Conservation (phyloP, 2,888 invertebrate genomes). For the Limnephilus auricula region DNA sequence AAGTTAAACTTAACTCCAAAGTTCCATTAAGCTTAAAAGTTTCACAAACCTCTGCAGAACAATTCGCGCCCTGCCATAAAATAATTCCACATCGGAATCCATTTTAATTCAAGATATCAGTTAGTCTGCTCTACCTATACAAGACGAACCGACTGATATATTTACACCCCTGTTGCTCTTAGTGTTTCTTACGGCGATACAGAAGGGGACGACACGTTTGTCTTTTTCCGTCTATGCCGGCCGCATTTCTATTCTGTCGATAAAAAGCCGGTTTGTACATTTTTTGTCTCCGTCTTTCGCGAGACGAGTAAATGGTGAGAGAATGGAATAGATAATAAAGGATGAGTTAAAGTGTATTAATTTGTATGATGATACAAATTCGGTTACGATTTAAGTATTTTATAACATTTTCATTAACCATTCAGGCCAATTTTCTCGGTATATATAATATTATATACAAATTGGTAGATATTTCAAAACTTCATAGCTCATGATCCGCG, state of each 20-base stretch:
- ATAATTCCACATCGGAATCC: slow-evolving; percentile 42
- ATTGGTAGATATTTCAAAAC: neutral
- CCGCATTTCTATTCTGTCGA: slow-evolving; percentile 52
- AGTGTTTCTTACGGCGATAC: slow-evolving; percentile 14
- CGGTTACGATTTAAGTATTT: neutral
- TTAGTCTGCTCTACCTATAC: neutral
- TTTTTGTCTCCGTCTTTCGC: slow-evolving; percentile 44
- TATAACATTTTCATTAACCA: neutral
- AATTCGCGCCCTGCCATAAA: slow-evolving; percentile 8
- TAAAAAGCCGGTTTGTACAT: slow-evolving; percentile 47
- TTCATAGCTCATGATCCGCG: neutral
- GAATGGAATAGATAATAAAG: slow-evolving; percentile 24
- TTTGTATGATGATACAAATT: slow-evolving; percentile 22
- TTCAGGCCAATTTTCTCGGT: neutral
- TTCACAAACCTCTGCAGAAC: neutral
- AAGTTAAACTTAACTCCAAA: neutral
- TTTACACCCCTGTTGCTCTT: slow-evolving; percentile 44
- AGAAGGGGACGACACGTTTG: slow-evolving; percentile 31
- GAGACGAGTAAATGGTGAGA: neutral
- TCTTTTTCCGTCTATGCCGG: slow-evolving; percentile 40
- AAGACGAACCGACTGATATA: slow-evolving; percentile 9
- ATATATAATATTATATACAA: too few species aligned
- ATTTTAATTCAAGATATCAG: slow-evolving; percentile 45
- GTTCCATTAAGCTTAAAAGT: slow-evolving; percentile 11
- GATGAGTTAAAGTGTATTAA: neutral